Evolutionary conservation across 1,140 invertebrate genomes (phyloP).

Genomic region (Drosophila virilis): DNA sequence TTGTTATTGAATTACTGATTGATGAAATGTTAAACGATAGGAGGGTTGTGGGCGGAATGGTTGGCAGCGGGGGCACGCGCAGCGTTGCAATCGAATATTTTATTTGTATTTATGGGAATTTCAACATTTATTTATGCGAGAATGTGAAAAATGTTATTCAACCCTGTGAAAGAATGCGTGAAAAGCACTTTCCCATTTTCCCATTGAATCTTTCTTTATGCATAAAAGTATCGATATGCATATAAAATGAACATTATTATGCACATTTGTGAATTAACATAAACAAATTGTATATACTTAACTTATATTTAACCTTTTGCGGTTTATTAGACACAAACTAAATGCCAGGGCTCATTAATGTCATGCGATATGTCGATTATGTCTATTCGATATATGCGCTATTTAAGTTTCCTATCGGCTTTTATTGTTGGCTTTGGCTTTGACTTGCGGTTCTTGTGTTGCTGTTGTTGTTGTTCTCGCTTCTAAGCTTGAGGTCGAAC

Average conservation of each 20-base stretch:
- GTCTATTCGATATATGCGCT: not conserved
- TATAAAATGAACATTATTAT: not conserved
- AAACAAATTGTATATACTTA: not conserved
- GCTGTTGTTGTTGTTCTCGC: constrained; percentile 10
- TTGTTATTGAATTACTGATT: not conserved
- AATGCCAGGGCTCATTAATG: not conserved
- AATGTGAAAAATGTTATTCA: constrained; percentile 28
- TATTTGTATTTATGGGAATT: constrained; percentile 21
- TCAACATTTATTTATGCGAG: not conserved
- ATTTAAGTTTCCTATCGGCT: not conserved
- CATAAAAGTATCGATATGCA: not conserved
- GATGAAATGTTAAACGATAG: too few species aligned
- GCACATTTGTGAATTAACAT: not conserved
- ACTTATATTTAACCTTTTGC: constrained; percentile 25
- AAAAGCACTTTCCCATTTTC: constrained; percentile 5
- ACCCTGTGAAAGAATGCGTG: constrained; percentile 16
- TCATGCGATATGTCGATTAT: constrained; percentile 7
- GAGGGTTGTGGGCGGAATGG: too few species aligned
- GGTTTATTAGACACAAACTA: constrained; percentile 7
- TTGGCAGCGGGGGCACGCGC: too few species aligned
- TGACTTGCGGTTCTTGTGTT: constrained; percentile 58
- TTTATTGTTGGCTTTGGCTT: constrained; percentile 44
- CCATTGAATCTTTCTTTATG: too few species aligned
- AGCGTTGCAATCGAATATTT: not conserved
- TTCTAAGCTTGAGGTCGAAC: constrained; percentile 32